These are phyloP conservation scores for Drosophila bocki DNA, from an alignment of 1,140 invertebrate species.

Conservation along the genomic window DNA sequence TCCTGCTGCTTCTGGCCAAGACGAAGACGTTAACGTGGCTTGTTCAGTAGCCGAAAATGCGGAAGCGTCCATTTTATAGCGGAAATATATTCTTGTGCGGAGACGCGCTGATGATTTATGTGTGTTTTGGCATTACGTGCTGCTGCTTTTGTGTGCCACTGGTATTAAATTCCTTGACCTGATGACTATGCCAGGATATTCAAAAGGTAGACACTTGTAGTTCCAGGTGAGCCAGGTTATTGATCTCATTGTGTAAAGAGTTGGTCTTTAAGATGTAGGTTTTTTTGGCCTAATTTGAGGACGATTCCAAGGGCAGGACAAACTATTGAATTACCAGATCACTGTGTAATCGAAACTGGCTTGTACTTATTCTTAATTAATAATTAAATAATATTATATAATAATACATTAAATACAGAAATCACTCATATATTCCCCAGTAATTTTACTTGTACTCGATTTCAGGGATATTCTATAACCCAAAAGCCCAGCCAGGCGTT, in stretches of 20 bases:
- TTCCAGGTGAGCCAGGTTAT: slow-evolving; percentile 5
- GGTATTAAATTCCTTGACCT: slow-evolving; percentile 62
- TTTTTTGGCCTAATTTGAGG: too few relatives aligned
- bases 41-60: slow-evolving; percentile 64
- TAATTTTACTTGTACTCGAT: background rate
- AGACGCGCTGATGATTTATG: slow-evolving; percentile 80
- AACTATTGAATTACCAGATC: too few relatives aligned
- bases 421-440: background rate
- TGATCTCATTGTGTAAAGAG: background rate
- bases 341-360: too few relatives aligned
- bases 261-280: background rate
- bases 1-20: slow-evolving; percentile 35
- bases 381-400: background rate
- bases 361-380: too few relatives aligned
- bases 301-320: too few relatives aligned
- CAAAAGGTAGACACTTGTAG: background rate
- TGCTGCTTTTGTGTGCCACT: slow-evolving; percentile 49
- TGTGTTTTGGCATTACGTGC: slow-evolving; percentile 80
- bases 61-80: slow-evolving; percentile 82
- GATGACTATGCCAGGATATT: slow-evolving; percentile 1
- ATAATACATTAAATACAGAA: background rate
- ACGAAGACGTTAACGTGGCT: slow-evolving; percentile 19
- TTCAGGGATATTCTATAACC: background rate
- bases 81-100: slow-evolving; percentile 82
- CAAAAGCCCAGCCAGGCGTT: background rate